phyloP scores from a whole-genome alignment of 2,797 vertebrate genomes.

The Diplodus puntazzo region DNA sequence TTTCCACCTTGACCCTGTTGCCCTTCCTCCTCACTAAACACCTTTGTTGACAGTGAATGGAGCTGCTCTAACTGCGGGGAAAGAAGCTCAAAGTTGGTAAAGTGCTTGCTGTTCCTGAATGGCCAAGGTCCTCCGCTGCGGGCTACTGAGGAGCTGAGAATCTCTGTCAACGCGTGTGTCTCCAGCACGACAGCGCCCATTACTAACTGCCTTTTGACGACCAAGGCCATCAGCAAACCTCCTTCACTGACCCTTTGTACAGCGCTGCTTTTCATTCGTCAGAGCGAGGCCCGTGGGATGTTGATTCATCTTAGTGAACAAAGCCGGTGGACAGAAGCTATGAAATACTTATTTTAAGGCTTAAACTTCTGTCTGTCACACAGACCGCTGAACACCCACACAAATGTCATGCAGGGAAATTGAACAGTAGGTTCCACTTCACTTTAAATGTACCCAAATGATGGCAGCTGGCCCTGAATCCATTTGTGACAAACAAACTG shows the following conservation, averaged over 20 bases:
- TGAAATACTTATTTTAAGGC: constrained; percentile 48
- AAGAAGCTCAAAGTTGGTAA: constrained; percentile 43
- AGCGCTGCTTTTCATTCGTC: constrained; percentile 54
- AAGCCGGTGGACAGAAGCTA: constrained; percentile 43
- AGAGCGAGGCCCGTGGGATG: constrained; percentile 49
- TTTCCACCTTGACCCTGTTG: constrained; percentile 67
- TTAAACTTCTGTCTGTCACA: constrained; percentile 35
- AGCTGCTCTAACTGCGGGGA: constrained; percentile 42
- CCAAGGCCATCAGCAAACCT: constrained; percentile 59
- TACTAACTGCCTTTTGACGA: constrained; percentile 55
- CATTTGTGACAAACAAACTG: constrained; percentile 5
- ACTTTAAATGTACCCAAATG: neutral
- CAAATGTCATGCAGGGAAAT: neutral
- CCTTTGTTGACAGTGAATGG: constrained; percentile 47
- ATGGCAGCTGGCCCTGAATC: constrained; percentile 24
- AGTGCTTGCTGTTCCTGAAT: constrained; percentile 59
- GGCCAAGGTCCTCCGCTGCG: constrained; percentile 61
- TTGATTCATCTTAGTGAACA: constrained; percentile 66
- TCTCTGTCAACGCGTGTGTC: constrained; percentile 40
- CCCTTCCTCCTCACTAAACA: constrained; percentile 48
- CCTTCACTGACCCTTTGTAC: constrained; percentile 62
- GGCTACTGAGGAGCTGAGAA: constrained; percentile 27
- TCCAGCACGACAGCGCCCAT: constrained; percentile 22
- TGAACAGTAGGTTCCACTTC: constrained; percentile 1
- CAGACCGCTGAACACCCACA: constrained; percentile 18